These are phyloP conservation scores for Cisticola juncidis DNA, from an alignment of 2,113 vertebrate genomes.

Conservation along the genomic window DNA sequence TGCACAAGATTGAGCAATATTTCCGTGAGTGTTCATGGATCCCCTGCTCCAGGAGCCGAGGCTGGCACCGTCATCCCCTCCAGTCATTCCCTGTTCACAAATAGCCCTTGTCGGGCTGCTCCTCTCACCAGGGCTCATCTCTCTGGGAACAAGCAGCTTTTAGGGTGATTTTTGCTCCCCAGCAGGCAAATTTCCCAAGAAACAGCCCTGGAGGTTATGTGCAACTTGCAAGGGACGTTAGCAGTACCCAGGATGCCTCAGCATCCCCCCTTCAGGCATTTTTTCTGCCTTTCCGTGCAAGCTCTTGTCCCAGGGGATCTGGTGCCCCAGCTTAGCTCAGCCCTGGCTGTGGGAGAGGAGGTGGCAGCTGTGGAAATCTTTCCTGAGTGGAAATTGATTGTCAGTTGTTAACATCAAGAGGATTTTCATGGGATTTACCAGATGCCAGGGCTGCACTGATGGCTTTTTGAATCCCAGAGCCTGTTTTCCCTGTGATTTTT, in stretches of 20 bases:
- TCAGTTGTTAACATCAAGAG: background rate
- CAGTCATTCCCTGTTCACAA: accelerated
- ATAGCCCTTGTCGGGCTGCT: background rate
- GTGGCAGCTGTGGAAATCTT: background rate
- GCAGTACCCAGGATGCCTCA: background rate
- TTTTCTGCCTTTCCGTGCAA: background rate
- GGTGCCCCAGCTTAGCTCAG: background rate
- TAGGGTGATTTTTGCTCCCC: background rate
- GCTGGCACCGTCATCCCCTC: background rate
- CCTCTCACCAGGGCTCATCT: background rate
- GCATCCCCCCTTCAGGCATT: background rate
- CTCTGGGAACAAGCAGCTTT: background rate
- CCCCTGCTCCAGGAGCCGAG: accelerated
- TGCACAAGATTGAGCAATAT: constrained; percentile 69
- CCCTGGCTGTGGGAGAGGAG: background rate
- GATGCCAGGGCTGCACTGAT: background rate
- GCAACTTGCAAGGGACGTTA: accelerated
- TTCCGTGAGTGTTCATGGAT: constrained; percentile 56
- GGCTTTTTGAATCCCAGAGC: background rate
- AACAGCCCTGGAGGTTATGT: too few species aligned
- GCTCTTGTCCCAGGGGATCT: background rate
- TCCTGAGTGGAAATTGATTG: background rate
- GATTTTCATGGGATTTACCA: background rate
- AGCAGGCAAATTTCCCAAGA: background rate
- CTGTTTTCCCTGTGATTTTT: background rate